These are phyloP conservation scores for Charaxes varanes DNA, from an alignment of 1,140 invertebrate species.

Conservation along the genomic window DNA sequence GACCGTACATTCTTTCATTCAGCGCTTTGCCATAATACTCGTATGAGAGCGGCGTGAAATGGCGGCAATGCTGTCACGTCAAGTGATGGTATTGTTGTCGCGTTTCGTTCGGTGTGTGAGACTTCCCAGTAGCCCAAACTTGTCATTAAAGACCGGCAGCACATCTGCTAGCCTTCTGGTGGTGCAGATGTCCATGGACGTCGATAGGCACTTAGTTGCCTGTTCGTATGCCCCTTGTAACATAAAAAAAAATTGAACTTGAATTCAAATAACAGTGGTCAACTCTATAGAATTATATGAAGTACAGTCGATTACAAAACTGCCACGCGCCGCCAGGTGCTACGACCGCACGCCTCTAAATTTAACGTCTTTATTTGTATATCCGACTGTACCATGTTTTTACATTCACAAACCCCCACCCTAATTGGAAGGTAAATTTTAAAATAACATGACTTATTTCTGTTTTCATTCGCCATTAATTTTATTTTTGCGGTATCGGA, in stretches of 20 bases:
- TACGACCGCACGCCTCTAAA: constrained; percentile 50
- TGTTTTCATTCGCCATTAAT: constrained; percentile 8
- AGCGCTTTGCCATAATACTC: no score
- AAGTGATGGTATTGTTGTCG: no score
- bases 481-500: not conserved
- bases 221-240: no score
- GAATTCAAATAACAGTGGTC: constrained; percentile 2
- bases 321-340: constrained; percentile 52
- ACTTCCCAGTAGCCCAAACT: no score
- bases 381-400: constrained; percentile 40
- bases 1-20: no score
- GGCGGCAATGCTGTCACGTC: no score
- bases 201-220: no score
- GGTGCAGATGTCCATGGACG: no score
- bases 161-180: no score
- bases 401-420: constrained; percentile 25
- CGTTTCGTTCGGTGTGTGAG: no score
- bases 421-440: constrained; percentile 45
- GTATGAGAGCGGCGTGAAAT: no score
- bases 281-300: constrained; percentile 32
- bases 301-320: constrained; percentile 46
- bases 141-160: no score
- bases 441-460: constrained; percentile 40
- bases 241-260: not conserved
- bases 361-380: constrained; percentile 65